Percentiles rank a stretch among this genome's conserved stretches.
Conservation (phyloP, 2,888 invertebrate genomes). For the Acronicta alni region DNA sequence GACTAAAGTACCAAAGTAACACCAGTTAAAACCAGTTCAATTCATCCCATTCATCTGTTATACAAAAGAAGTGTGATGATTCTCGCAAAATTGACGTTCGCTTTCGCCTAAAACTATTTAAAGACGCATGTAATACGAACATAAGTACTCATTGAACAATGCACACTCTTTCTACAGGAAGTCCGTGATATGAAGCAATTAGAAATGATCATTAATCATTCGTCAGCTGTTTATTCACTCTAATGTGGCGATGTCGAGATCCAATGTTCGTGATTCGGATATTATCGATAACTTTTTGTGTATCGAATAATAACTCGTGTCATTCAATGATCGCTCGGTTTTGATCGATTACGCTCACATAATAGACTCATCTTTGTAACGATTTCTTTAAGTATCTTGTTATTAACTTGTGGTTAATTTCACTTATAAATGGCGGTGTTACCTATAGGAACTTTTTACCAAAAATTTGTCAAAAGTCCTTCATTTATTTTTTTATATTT, state of each 20-base stretch:
- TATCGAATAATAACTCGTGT: constrained; percentile 39
- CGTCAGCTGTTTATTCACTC: constrained; percentile 41
- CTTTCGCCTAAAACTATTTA: constrained; percentile 45
- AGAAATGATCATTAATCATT: constrained; percentile 66
- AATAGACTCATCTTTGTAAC: constrained; percentile 26
- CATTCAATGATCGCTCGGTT: constrained; percentile 48
- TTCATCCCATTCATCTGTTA: constrained; percentile 3
- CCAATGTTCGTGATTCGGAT: constrained; percentile 31
- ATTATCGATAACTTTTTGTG: constrained; percentile 46
- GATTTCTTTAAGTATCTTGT: constrained; percentile 21
- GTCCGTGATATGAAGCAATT: constrained; percentile 59
- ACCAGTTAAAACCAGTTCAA: constrained; percentile 23
- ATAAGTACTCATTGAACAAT: constrained; percentile 42
- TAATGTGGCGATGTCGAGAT: constrained; percentile 42
- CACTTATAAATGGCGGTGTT: constrained; percentile 6
- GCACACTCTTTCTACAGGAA: constrained; percentile 66
- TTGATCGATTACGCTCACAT: constrained; percentile 43
- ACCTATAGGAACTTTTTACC: constrained; percentile 1
- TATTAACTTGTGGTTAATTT: constrained; percentile 14
- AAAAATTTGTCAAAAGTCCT: too few species aligned
- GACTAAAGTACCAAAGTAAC: too few species aligned
- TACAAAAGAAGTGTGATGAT: constrained; percentile 25
- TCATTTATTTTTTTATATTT: too few species aligned
- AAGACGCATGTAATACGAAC: constrained; percentile 37
- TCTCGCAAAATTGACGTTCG: constrained; percentile 23